These are phyloP conservation scores for Brachyopa scutellaris DNA, from an alignment of 2,888 invertebrate species.

Conservation along the genomic window DNA sequence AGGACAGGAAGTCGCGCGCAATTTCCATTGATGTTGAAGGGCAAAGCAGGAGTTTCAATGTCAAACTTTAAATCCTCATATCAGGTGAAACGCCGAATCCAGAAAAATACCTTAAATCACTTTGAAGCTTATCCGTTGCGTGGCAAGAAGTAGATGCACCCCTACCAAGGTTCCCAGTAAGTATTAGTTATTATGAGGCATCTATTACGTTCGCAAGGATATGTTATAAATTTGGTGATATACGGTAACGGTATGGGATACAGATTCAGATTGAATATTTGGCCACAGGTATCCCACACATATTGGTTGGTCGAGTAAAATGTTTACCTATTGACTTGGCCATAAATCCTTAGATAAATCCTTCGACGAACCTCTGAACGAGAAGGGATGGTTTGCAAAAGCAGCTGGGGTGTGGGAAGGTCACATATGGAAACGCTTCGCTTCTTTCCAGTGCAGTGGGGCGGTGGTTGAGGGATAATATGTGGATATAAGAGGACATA, in stretches of 20 bases:
- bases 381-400: slow-evolving; percentile 2
- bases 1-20: not conserved
- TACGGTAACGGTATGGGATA: slow-evolving; percentile 1
- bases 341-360: slow-evolving; percentile 58
- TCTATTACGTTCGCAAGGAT: slow-evolving; percentile 41
- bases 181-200: slow-evolving; percentile 42
- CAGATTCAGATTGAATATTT: slow-evolving; percentile 45
- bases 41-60: too few relatives aligned
- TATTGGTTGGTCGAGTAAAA: slow-evolving; percentile 36
- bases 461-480: slow-evolving; percentile 19
- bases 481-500: slow-evolving; percentile 45
- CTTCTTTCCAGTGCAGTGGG: not conserved
- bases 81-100: not conserved
- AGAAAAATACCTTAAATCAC: not conserved
- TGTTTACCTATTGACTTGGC: slow-evolving; percentile 64
- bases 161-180: not conserved
- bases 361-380: slow-evolving; percentile 47
- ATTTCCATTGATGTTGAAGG: too few relatives aligned
- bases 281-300: not conserved
- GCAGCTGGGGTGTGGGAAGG: not conserved
- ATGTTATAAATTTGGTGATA: slow-evolving; percentile 40
- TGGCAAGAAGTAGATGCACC: not conserved
- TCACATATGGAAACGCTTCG: slow-evolving; percentile 1
- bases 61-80: not conserved
- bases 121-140: slow-evolving; percentile 4